Evolutionary conservation across 1,140 invertebrate species (phyloP).

Genomic region (Meloidogyne chitwoodi): DNA sequence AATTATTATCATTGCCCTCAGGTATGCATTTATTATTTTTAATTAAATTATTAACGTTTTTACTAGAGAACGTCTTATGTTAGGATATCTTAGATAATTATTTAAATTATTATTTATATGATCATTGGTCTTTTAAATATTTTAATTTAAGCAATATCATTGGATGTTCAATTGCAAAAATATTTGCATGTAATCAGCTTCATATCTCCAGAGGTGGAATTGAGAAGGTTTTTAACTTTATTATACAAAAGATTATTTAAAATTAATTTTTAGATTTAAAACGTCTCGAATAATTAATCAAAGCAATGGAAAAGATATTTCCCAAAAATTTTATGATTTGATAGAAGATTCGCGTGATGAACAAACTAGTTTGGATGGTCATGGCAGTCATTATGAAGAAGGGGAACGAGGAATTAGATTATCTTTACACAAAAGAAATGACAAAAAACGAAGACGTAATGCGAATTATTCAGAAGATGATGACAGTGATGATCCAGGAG

Average conservation of each 20-base stretch:
- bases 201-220: slow-evolving; percentile 13
- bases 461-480: background rate
- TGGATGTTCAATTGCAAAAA: slow-evolving; percentile 19
- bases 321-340: slow-evolving; percentile 9
- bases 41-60: background rate
- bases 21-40: background rate
- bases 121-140: no score
- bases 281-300: background rate
- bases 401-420: background rate
- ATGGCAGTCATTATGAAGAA: background rate
- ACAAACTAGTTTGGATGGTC: background rate
- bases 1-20: slow-evolving; percentile 1
- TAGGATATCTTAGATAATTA: no score
- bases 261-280: slow-evolving; percentile 5
- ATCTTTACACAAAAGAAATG: background rate
- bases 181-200: slow-evolving; percentile 14
- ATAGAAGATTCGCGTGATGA: slow-evolving; percentile 8
- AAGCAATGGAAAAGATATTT: background rate
- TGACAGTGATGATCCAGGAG: background rate
- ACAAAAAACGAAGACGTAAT: background rate
- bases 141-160: slow-evolving; percentile 10
- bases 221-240: slow-evolving; percentile 4
- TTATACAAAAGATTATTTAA: background rate
- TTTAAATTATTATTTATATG: no score
- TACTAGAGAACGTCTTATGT: no score